Conservation (phyloP, 2,113 vertebrate genomes). For the Rhea americana region DNA sequence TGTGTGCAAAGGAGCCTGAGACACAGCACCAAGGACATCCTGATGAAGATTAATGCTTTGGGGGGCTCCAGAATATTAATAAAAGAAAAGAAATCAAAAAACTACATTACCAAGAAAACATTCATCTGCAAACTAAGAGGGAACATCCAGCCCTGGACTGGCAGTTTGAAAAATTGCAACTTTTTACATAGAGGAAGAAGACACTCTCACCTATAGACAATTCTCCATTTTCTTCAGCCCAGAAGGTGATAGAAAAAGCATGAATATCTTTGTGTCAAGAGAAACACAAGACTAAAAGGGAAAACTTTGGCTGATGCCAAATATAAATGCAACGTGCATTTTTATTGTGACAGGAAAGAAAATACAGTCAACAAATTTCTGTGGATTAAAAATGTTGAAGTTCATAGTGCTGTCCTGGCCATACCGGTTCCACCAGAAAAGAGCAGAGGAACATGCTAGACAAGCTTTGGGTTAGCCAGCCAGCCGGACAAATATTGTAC, state of each 20-base stretch:
- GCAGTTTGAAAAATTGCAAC: not conserved
- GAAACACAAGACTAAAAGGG: not conserved
- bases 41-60: not conserved
- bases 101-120: not conserved
- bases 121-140: not conserved
- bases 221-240: not conserved
- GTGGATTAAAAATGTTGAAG: not conserved
- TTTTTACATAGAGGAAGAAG: not conserved
- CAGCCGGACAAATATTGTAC: not conserved
- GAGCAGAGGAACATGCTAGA: rapidly evolving
- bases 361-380: not conserved
- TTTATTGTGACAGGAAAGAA: not conserved
- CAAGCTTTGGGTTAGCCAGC: not conserved
- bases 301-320: not conserved
- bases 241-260: not conserved
- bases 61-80: not conserved
- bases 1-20: not conserved
- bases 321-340: not conserved
- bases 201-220: not conserved
- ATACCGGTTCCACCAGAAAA: not conserved
- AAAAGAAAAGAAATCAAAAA: not conserved
- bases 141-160: not conserved
- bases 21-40: not conserved
- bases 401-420: not conserved
- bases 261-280: not conserved